Percentiles rank a stretch among this genome's conserved stretches.
Evolutionary conservation across 2,797 vertebrate genomes (phyloP).

Genomic region (Danio tinwini): DNA sequence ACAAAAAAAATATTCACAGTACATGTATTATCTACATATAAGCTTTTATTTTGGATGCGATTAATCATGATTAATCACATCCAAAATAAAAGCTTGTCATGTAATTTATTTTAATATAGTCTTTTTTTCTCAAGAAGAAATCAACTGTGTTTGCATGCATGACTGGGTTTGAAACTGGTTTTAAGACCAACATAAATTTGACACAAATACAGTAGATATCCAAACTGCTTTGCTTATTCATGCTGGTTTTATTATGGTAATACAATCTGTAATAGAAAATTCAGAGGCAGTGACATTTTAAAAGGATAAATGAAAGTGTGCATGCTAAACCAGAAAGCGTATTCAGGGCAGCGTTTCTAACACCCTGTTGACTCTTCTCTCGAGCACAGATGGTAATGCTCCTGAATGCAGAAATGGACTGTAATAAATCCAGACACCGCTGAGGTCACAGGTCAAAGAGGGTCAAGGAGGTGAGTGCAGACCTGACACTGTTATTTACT

Average conservation of each 20-base stretch:
- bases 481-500: conserved; percentile 38
- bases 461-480: conserved; percentile 25
- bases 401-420: not conserved
- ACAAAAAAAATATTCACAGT: too few species aligned
- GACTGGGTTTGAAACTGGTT: too few species aligned
- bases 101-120: too few species aligned
- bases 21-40: too few species aligned
- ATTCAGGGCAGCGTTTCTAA: not conserved
- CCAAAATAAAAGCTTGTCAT: too few species aligned
- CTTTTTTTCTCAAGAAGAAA: too few species aligned
- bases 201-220: not conserved
- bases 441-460: conserved; percentile 43
- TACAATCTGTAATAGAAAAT: not conserved
- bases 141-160: too few species aligned
- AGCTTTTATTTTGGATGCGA: too few species aligned
- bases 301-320: not conserved
- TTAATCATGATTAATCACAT: too few species aligned
- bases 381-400: not conserved
- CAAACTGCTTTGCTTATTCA: not conserved
- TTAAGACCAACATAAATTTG: not conserved
- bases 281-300: not conserved
- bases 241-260: not conserved
- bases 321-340: not conserved
- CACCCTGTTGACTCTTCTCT: not conserved
- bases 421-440: conserved; percentile 40